Evolutionary conservation across 2,113 vertebrate genomes (phyloP), one percentile per base, ranked within the genome.

Genomic region (Grus americana): DNA sequence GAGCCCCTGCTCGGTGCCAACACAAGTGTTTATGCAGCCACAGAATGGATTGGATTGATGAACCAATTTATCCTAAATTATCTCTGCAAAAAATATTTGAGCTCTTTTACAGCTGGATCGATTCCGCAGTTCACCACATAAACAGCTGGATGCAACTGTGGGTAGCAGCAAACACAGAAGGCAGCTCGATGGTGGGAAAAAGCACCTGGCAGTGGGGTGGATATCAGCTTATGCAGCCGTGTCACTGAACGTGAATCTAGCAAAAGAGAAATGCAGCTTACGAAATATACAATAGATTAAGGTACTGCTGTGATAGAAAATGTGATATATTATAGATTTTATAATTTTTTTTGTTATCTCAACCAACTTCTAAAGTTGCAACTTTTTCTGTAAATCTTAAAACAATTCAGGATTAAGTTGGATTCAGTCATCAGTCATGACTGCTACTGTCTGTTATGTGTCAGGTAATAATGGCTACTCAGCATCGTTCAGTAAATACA

Each of bases 31-130:
- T 94, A 75, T 65, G 54, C n/a, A 96, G 62, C 47, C 62, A 90
- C 87, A 90, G 84, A 91, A 97, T 96, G 70, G 94, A 97, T 95
- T 90, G 89, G 78, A 96, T 95, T 95, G 91, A 96, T 82, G 44
- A 92, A 91, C 93, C 92, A 63, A 92, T 96, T 95, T 92, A 89
- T 82, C 44, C 49, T 85, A 87, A 95, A 85, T 81, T 85, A 91
- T 94, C 80, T 81, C 54, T 75, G 62, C 10, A 89, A 95, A 94
- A 95, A 95, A 71, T 8, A 3, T 68, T 90, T 65, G 61, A 82
- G 70, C 5, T 82, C 47, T 74, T 92, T 83, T 95, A 75, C 81
- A 94, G 52, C 66, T 91, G 87, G 87, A 90, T 97, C 93, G 68
- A 82, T 96, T 91, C 44, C 44, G 65, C 66, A 67, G 49, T 62